phyloP scores from a whole-genome alignment of 2,113 vertebrate genomes.

The Nanorana parkeri region DNA sequence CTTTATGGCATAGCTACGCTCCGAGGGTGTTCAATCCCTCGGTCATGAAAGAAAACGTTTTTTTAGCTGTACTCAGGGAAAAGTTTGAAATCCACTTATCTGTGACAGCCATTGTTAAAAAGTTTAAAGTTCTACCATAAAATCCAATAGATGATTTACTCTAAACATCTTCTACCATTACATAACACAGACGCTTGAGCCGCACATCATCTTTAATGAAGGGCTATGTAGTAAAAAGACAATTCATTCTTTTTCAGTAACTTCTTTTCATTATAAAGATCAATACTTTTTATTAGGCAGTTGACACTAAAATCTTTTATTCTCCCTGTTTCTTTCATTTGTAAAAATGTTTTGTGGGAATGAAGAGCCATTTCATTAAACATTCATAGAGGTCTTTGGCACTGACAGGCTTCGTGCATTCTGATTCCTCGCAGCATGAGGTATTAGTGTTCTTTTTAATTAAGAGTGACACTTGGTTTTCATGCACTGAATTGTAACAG shows the following conservation, averaged over 20 bases:
- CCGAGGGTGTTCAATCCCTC: no score
- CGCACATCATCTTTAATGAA: not conserved
- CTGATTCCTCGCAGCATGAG: not conserved
- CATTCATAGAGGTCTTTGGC: slow-evolving; percentile 22
- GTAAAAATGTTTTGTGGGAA: slow-evolving; percentile 20
- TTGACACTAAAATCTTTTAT: slow-evolving; percentile 20
- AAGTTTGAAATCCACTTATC: no score
- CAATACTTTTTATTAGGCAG: slow-evolving; percentile 20
- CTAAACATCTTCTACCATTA: slow-evolving; percentile 1
- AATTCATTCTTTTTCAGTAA: slow-evolving; percentile 7
- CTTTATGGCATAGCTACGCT: no score
- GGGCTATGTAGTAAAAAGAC: not conserved
- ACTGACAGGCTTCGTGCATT: slow-evolving; percentile 21
- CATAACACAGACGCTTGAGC: not conserved
- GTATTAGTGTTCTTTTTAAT: slow-evolving; percentile 15
- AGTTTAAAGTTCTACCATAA: not conserved
- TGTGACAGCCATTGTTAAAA: no score
- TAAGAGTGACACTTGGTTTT: slow-evolving; percentile 7
- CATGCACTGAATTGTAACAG: not conserved
- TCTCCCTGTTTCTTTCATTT: slow-evolving; percentile 10
- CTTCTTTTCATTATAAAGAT: slow-evolving; percentile 14
- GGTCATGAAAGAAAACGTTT: no score
- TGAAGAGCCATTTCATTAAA: slow-evolving; percentile 19
- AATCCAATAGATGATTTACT: not conserved
- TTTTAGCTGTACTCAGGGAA: no score